phyloP scores from a whole-genome alignment of 92 coral and sea anemone species.

The Plumapathes pennacea region DNA sequence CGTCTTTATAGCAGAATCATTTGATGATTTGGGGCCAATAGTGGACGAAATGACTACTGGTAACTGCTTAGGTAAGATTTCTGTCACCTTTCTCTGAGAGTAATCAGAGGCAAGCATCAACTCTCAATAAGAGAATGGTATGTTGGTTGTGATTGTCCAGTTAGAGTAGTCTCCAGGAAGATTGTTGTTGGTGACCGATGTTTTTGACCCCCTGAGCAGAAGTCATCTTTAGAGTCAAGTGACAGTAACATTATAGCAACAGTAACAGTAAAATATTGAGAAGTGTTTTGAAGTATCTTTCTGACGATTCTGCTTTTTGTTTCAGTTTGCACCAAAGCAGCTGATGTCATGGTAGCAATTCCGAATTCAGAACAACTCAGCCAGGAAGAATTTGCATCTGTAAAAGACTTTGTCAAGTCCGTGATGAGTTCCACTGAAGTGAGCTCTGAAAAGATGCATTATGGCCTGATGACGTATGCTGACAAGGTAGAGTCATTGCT shows the following conservation, averaged over 20 bases:
- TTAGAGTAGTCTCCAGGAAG: no score
- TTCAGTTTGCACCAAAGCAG: constrained; percentile 55
- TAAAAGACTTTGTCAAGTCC: constrained; percentile 36
- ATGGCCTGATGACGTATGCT: constrained; percentile 56
- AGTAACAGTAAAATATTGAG: no score
- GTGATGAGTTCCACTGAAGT: constrained; percentile 38
- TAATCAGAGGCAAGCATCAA: no score
- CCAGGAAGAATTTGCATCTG: constrained; percentile 7
- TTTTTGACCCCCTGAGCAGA: no score
- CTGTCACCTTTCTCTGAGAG: no score
- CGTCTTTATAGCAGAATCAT: constrained; percentile 49
- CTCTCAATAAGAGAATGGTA: no score
- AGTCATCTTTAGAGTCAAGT: no score
- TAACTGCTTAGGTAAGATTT: constrained; percentile 56
- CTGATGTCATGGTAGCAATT: constrained; percentile 68
- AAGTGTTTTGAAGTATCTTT: no score
- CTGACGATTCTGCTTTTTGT: no score
- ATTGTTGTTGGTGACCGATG: no score
- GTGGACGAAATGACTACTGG: constrained; percentile 56
- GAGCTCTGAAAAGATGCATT: constrained; percentile 49
- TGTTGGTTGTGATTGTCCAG: no score
- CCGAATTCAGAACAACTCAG: constrained; percentile 57
- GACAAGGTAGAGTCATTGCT: constrained; percentile 29
- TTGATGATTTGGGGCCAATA: constrained; percentile 46
- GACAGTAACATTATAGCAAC: no score